Evolutionary conservation across 2,888 invertebrate species (phyloP).

Genomic region (Drosophila conformis): DNA sequence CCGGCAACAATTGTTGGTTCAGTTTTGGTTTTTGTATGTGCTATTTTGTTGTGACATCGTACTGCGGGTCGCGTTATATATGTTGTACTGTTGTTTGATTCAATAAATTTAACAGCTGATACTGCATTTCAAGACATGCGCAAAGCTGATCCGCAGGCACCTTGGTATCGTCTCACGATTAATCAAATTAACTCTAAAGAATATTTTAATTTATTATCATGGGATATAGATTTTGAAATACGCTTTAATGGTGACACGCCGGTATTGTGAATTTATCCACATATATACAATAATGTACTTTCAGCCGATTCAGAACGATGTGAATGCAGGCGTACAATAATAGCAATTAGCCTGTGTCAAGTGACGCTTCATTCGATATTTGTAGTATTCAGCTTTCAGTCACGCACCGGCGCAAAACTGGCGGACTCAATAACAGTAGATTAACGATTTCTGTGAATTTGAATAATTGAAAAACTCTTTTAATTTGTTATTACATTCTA

Average conservation of each 20-base stretch:
- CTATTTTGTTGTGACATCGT: background rate
- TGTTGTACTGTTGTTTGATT: background rate
- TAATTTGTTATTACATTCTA: slow-evolving; percentile 7
- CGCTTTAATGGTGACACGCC: background rate
- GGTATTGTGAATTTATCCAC: background rate
- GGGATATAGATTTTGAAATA: background rate
- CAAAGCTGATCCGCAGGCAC: background rate
- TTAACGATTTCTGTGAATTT: background rate
- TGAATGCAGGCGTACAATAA: background rate
- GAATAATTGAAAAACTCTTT: background rate
- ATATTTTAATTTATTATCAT: background rate
- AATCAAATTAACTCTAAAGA: background rate
- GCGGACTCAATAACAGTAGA: background rate
- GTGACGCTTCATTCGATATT: background rate
- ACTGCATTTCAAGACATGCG: background rate
- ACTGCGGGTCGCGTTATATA: background rate
- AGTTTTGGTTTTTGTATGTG: background rate
- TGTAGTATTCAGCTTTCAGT: background rate
- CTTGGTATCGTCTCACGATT: background rate
- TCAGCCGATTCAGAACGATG: no score
- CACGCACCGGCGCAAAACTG: background rate
- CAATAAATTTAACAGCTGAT: background rate
- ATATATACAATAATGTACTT: background rate
- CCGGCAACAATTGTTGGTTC: background rate
- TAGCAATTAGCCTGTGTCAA: slow-evolving; percentile 3